Evolutionary conservation across 2,888 invertebrate species (phyloP), one percentile per base, ranked within the genome.

Genomic region (Nomada flava): DNA sequence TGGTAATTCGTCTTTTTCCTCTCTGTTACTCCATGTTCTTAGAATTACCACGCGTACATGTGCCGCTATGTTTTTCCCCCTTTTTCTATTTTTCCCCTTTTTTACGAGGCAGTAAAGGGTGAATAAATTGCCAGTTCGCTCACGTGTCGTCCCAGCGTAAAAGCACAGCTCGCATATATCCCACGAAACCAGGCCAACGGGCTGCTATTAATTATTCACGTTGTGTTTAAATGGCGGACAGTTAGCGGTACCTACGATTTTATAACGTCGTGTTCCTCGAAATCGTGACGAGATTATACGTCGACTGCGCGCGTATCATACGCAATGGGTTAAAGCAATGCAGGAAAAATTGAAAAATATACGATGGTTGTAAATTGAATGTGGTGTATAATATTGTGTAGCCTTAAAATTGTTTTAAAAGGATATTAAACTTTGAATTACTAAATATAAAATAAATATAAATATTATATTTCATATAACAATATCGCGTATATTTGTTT

Each of bases 121-220:
- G 79, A 79, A 89, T 89, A 89, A 90, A 92, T 92, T 90, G 87
- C 87, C 76, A 90, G 89, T 91, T 89, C 78, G 78, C 88, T 90
- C 91, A 89, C 90, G 91, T 81, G 88, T 91, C 86, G 80, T 86
- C 85, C 81, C 79, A 74, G 82, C 87, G 85, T 87, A 87, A 89
- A 91, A 89, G 86, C 85, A 76, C 85, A 68, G 71, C 47, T 36
- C 68, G 76, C 64, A 68, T 72, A 69, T 68, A 64, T 55, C 60
- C 68, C 67, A 75, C 73, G 72, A 79, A 87, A 85, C 63, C 82
- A 57, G 79, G 83, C 82, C 87, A 83, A 83, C 88, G 77, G 79
- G 68, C 79, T 72, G 86, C 86, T 76, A 88, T 88, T 88, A 88
- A 88, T 88, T 88, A 88, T 88, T 88, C 88, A 80, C 82, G 79